Conservation (phyloP, 2,888 invertebrate species). For the Proisotoma minuta region DNA sequence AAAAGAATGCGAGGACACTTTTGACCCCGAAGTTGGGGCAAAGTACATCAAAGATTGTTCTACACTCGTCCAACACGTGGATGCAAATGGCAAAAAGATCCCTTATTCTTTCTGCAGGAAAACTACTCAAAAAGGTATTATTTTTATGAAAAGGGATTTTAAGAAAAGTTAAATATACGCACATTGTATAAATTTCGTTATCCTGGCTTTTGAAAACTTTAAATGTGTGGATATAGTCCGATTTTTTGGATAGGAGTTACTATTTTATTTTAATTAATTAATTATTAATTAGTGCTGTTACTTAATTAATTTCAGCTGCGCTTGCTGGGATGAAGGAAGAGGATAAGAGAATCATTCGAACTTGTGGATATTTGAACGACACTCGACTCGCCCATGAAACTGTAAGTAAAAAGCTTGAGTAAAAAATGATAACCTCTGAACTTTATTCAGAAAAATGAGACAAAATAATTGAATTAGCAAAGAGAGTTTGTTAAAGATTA, state of each 20-base stretch:
- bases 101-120: slow-evolving; percentile 32
- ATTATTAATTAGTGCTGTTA: neutral
- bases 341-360: slow-evolving; percentile 18
- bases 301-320: slow-evolving; percentile 11
- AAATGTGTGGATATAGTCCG: neutral
- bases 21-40: slow-evolving; percentile 3
- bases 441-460: no score
- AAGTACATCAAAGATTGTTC: slow-evolving; percentile 12
- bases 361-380: slow-evolving; percentile 23
- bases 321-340: slow-evolving; percentile 6
- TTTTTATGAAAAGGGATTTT: no score
- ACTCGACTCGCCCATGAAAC: slow-evolving; percentile 10
- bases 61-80: slow-evolving; percentile 7
- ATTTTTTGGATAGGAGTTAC: slow-evolving; percentile 1
- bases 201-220: no score
- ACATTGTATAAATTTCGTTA: no score
- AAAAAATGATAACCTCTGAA: neutral
- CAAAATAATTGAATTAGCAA: no score
- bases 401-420: neutral
- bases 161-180: no score
- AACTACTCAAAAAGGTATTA: slow-evolving; percentile 28
- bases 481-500: no score
- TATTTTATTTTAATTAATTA: neutral
- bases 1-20: slow-evolving; percentile 26
- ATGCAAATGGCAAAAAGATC: neutral